phyloP scores from a whole-genome alignment of 2,113 vertebrate genomes.

The Brachionichthys hirsutus region DNA sequence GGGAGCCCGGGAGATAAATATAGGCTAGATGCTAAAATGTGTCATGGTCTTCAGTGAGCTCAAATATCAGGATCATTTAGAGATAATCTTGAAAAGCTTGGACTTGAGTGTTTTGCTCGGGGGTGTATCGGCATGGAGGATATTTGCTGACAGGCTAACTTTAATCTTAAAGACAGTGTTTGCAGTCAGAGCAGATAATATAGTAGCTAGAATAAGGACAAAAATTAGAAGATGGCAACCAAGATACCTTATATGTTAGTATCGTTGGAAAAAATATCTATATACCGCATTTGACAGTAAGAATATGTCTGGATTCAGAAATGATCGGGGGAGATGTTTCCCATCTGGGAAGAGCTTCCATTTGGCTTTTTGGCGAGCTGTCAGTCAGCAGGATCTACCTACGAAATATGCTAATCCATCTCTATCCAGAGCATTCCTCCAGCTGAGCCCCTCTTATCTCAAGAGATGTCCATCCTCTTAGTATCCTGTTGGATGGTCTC shows the following conservation, averaged over 20 bases:
- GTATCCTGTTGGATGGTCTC: constrained; percentile 35
- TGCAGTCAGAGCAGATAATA: not conserved
- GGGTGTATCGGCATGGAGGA: not conserved
- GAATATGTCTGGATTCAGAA: not conserved
- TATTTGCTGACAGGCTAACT: not conserved
- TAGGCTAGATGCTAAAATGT: too few species aligned
- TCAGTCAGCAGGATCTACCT: constrained; percentile 33
- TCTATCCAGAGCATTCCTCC: constrained; percentile 24
- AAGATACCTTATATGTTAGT: not conserved
- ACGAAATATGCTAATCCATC: constrained; percentile 51
- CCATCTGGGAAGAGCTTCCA: constrained; percentile 13
- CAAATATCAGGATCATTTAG: not conserved
- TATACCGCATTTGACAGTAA: not conserved
- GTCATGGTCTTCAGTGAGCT: not conserved
- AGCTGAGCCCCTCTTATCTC: constrained; percentile 44
- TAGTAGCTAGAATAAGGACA: not conserved
- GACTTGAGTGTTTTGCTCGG: not conserved
- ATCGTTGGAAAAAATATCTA: constrained; percentile 15
- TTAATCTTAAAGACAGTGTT: not conserved
- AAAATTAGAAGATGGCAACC: not conserved
- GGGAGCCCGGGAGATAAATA: too few species aligned
- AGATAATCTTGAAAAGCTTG: not conserved
- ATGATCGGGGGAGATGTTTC: not conserved
- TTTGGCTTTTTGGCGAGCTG: constrained; percentile 28
- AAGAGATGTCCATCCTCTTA: constrained; percentile 38